Conservation (phyloP, 2,888 invertebrate genomes). For the Piscicola geometra region DNA sequence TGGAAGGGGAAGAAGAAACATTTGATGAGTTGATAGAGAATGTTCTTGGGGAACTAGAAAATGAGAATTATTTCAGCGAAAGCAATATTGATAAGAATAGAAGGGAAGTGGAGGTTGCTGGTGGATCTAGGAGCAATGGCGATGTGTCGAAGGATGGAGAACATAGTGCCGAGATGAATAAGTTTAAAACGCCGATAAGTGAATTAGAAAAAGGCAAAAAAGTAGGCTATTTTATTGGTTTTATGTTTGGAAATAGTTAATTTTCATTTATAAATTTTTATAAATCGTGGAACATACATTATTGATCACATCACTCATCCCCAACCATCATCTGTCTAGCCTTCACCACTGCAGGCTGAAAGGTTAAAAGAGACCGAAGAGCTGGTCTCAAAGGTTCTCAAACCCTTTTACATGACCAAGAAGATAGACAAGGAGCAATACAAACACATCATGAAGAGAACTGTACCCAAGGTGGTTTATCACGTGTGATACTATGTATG, state of each 20-base stretch:
- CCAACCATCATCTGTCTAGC: too few relatives aligned
- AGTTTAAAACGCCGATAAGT: too few relatives aligned
- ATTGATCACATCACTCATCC: too few relatives aligned
- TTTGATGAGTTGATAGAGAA: not conserved
- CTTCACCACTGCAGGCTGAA: not conserved
- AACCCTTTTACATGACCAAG: conserved; percentile 21
- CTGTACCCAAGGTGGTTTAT: conserved; percentile 21
- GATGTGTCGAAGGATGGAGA: too few relatives aligned
- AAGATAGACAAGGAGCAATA: conserved; percentile 28
- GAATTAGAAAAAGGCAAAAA: too few relatives aligned
- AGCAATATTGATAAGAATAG: not conserved
- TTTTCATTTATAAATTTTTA: too few relatives aligned
- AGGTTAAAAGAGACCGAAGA: conserved; percentile 8
- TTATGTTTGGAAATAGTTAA: too few relatives aligned
- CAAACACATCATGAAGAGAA: conserved; percentile 30
- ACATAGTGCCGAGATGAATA: too few relatives aligned
- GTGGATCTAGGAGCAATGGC: too few relatives aligned
- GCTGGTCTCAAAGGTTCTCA: conserved; percentile 11
- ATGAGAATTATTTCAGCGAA: not conserved
- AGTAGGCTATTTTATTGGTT: too few relatives aligned
- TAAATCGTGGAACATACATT: too few relatives aligned
- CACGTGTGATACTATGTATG: too few relatives aligned
- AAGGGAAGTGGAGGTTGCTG: not conserved
- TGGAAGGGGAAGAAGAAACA: not conserved
- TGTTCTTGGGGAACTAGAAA: not conserved